phyloP scores from a whole-genome alignment of 2,797 vertebrate genomes.

The Gorsachius magnificus region DNA sequence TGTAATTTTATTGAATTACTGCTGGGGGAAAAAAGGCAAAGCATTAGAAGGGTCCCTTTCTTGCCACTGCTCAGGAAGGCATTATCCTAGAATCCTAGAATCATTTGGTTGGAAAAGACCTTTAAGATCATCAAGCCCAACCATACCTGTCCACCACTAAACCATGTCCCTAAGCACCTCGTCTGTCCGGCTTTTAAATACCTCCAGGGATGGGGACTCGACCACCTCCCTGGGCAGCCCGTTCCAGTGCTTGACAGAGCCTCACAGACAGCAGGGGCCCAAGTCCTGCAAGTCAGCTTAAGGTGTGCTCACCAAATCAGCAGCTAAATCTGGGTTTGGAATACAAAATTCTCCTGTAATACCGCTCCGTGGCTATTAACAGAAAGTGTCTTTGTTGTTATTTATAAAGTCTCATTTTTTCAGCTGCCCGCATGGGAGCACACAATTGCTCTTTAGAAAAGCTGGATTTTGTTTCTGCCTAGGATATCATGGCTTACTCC shows the following conservation, averaged over 20 bases:
- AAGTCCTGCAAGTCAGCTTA: background rate
- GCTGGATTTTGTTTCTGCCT: slow-evolving; percentile 3
- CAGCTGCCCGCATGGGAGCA: background rate
- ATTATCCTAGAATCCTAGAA: background rate
- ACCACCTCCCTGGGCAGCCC: no score
- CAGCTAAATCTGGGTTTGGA: background rate
- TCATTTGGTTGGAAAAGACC: no score
- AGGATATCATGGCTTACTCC: slow-evolving; percentile 89
- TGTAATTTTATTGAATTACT: background rate
- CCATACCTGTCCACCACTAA: no score
- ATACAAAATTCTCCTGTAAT: background rate
- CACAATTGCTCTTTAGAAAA: background rate
- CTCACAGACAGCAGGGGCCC: background rate
- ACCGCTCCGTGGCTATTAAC: background rate
- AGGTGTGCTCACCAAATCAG: background rate
- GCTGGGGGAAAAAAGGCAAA: background rate
- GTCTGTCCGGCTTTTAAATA: no score
- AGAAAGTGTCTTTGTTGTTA: background rate
- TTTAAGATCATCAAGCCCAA: no score
- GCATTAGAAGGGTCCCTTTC: background rate
- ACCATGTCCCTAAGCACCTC: no score
- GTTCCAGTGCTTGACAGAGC: background rate
- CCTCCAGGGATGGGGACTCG: no score
- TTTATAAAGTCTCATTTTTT: background rate
- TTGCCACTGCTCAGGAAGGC: background rate